phyloP scores from a whole-genome alignment of 2,888 invertebrate genomes.

The Artemia sinica region DNA sequence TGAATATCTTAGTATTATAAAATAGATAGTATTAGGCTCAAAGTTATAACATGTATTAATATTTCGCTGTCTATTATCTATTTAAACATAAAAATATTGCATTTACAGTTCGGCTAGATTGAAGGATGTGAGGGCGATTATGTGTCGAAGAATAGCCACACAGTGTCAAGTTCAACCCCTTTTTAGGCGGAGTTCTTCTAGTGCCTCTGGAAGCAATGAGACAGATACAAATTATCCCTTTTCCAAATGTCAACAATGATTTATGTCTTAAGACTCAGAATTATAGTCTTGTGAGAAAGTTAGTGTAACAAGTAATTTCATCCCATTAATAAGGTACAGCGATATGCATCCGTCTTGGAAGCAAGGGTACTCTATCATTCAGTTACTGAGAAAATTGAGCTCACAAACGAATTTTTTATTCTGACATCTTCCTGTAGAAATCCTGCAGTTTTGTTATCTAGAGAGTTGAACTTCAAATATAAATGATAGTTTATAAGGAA shows the following conservation, averaged over 20 bases:
- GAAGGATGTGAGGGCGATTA: neutral
- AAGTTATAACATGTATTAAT: no score
- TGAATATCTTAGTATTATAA: no score
- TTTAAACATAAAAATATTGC: no score
- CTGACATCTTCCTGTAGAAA: neutral
- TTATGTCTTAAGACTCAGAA: conserved; percentile 10
- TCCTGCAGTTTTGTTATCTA: no score
- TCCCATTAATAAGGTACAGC: conserved; percentile 14
- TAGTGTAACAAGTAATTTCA: conserved; percentile 14
- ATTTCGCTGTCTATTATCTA: no score
- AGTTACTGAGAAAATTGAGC: conserved; percentile 12
- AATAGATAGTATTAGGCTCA: no score
- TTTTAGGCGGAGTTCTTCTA: neutral
- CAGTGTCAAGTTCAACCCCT: conserved; percentile 2
- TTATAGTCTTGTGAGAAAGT: conserved; percentile 13
- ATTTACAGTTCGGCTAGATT: no score
- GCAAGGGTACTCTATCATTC: conserved; percentile 6
- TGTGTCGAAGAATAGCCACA: neutral
- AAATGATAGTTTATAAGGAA: no score
- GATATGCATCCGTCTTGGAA: conserved; percentile 5
- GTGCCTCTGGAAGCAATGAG: neutral
- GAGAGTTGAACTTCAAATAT: no score
- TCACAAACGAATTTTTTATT: conserved; percentile 1
- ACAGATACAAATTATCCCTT: conserved; percentile 10
- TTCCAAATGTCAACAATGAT: conserved; percentile 9